Conservation (phyloP, 2,888 invertebrate species). For the Callosobruchus maculatus region DNA sequence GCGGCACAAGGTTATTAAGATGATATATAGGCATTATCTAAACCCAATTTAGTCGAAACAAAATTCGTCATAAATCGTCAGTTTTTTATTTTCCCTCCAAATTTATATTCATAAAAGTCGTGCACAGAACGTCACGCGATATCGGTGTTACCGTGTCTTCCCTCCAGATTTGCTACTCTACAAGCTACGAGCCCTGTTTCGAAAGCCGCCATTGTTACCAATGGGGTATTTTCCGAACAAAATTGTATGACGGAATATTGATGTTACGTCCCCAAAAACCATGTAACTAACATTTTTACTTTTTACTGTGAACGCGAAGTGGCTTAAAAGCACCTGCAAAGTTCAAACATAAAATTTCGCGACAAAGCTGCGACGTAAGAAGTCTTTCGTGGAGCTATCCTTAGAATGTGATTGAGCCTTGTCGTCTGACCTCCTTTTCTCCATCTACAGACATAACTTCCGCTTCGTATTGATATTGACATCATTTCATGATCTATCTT, state of each 20-base stretch:
- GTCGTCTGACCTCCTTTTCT: too few relatives aligned
- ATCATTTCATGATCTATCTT: too few relatives aligned
- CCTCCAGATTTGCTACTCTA: slow-evolving; percentile 28
- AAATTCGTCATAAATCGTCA: slow-evolving; percentile 21
- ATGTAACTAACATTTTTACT: too few relatives aligned
- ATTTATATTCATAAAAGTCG: slow-evolving; percentile 32
- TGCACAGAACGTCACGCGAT: slow-evolving; percentile 38
- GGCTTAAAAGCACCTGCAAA: too few relatives aligned
- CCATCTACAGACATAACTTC: too few relatives aligned
- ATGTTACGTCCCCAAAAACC: background rate
- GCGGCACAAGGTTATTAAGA: slow-evolving; percentile 2
- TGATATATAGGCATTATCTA: slow-evolving; percentile 15
- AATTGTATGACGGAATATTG: background rate
- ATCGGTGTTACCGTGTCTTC: slow-evolving; percentile 36
- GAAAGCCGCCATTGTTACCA: slow-evolving; percentile 27
- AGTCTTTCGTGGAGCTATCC: too few relatives aligned
- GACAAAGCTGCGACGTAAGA: too few relatives aligned
- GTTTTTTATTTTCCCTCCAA: slow-evolving; percentile 20
- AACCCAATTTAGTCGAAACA: slow-evolving; percentile 22
- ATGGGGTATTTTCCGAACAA: background rate
- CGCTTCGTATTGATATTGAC: too few relatives aligned
- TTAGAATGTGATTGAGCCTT: too few relatives aligned
- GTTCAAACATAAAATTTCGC: too few relatives aligned
- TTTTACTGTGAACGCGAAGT: too few relatives aligned
- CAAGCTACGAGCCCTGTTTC: slow-evolving; percentile 34